These are phyloP conservation scores for Austrofundulus limnaeus DNA, from an alignment of 2,113 vertebrate species.

Conservation along the genomic window DNA sequence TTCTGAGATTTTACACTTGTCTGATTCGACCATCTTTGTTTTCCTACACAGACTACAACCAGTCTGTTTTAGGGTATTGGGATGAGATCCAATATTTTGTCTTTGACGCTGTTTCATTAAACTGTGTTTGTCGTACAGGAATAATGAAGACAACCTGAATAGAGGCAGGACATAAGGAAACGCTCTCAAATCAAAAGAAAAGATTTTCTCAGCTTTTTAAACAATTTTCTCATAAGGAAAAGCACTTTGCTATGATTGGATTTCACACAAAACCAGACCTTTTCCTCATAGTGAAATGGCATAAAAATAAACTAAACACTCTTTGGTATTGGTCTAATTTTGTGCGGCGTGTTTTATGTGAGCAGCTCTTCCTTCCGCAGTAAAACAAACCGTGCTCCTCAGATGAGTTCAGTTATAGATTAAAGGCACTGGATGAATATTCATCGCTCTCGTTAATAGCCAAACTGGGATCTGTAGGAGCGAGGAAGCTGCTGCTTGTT, in stretches of 20 bases:
- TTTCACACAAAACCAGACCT: not conserved
- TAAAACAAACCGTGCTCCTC: constrained; percentile 47
- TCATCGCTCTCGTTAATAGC: constrained; percentile 48
- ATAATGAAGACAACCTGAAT: too few species aligned
- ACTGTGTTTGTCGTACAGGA: too few species aligned
- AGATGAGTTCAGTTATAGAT: constrained; percentile 61
- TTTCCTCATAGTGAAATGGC: constrained; percentile 7
- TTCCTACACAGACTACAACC: too few species aligned
- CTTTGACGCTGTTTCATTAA: too few species aligned
- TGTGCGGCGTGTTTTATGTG: constrained; percentile 44
- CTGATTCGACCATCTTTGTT: too few species aligned
- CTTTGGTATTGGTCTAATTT: constrained; percentile 22
- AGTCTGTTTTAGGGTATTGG: too few species aligned
- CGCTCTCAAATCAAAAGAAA: too few species aligned
- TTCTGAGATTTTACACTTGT: too few species aligned
- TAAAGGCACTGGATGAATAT: constrained; percentile 61
- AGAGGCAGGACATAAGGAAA: too few species aligned
- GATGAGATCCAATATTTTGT: too few species aligned
- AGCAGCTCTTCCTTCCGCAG: constrained; percentile 41
- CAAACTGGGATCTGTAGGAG: constrained; percentile 11
- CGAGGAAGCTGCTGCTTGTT: constrained; percentile 28
- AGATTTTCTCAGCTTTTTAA: too few species aligned
- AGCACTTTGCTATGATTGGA: not conserved
- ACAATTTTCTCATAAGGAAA: not conserved
- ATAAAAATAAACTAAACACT: not conserved